Conservation (phyloP, 1,140 invertebrate species). For the Plectus sambesii region DNA sequence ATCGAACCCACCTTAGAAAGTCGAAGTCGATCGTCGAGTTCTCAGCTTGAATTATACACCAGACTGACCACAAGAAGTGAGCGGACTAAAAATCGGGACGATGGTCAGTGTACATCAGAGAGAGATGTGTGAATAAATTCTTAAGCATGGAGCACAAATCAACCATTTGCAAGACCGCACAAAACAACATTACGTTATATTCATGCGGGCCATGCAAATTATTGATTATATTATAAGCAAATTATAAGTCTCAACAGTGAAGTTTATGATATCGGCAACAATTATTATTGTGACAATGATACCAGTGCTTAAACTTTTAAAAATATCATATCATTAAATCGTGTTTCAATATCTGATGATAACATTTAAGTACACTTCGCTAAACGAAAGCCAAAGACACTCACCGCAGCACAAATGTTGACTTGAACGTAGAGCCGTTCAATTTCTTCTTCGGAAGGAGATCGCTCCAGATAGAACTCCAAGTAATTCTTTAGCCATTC, state of each 20-base stretch:
- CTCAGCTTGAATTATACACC: conserved; percentile 78
- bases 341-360: too few species aligned
- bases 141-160: neutral
- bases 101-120: neutral
- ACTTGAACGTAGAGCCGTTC: conserved; percentile 17
- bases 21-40: conserved; percentile 86
- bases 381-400: too few species aligned
- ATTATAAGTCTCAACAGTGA: conserved; percentile 7
- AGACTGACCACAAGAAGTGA: conserved; percentile 82
- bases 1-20: conserved; percentile 79
- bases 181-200: neutral
- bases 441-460: conserved; percentile 16
- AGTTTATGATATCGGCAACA: too few species aligned
- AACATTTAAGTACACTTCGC: too few species aligned
- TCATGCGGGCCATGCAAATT: conserved; percentile 5
- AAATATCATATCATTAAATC: too few species aligned
- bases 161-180: neutral
- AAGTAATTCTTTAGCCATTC: conserved; percentile 31
- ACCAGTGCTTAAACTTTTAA: too few species aligned
- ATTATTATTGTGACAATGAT: too few species aligned
- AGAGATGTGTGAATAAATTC: too few species aligned
- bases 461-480: conserved; percentile 4
- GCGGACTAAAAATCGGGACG: conserved; percentile 52
- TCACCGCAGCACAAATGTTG: conserved; percentile 33
- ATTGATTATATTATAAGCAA: neutral